Conservation (phyloP, 1,140 invertebrate genomes). For the Drosophila arizonae region DNA sequence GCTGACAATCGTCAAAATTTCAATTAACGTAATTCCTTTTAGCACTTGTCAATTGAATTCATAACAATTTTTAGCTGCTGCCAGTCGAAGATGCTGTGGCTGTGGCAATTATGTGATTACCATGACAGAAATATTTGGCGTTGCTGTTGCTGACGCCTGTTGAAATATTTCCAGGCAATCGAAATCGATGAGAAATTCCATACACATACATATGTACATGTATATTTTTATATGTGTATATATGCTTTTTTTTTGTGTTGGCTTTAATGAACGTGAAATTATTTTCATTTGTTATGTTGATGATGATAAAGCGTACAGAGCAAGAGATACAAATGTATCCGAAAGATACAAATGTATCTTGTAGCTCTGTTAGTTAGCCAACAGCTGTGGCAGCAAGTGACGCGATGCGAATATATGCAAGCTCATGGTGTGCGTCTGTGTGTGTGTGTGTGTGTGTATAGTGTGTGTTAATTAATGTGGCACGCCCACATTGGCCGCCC, state of each 20-base stretch:
- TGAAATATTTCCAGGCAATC: conserved; percentile 31
- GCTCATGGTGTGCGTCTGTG: conserved; percentile 49
- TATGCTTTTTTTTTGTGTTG: conserved; percentile 4
- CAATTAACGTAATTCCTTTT: conserved; percentile 36
- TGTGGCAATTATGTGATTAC: conserved; percentile 53
- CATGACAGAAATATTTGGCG: conserved; percentile 8
- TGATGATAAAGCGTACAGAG: conserved; percentile 22
- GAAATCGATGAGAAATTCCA: conserved; percentile 16
- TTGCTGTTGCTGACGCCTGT: conserved; percentile 9
- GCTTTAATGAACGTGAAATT: conserved; percentile 72
- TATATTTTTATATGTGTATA: background rate
- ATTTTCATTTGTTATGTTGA: conserved; percentile 54
- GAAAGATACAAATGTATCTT: conserved; percentile 1
- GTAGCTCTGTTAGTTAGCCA: background rate
- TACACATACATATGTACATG: no score
- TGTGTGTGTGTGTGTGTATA: conserved; percentile 12
- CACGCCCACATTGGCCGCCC: conserved; percentile 41
- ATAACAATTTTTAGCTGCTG: conserved; percentile 1
- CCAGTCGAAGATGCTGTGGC: background rate
- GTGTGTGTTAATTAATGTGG: conserved; percentile 62
- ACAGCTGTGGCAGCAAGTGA: conserved; percentile 33
- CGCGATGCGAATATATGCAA: conserved; percentile 53
- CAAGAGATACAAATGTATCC: conserved; percentile 51
- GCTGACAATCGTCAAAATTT: conserved; percentile 3
- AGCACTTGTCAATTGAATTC: conserved; percentile 58